phyloP scores from a whole-genome alignment of 1,140 invertebrate genomes.

The Belonocnema kinseyi region DNA sequence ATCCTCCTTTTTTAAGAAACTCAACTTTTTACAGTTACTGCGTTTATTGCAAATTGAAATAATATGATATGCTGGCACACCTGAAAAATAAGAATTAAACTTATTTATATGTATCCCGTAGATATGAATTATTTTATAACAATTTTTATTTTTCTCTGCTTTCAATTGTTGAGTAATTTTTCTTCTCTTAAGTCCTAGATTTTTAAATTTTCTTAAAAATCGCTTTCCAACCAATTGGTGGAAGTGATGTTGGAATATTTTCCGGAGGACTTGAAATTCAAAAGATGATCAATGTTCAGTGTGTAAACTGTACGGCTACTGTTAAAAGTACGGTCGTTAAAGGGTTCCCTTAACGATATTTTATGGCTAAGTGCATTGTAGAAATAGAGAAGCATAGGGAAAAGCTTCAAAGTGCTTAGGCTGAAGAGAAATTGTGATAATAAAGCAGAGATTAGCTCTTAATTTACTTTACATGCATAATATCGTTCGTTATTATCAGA shows the following conservation, averaged over 20 bases:
- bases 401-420: not conserved
- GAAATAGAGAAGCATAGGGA: not conserved
- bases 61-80: no score
- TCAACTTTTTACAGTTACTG: no score
- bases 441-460: slow-evolving; percentile 28
- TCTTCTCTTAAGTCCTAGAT: not conserved
- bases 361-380: slow-evolving; percentile 5
- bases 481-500: not conserved
- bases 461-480: slow-evolving; percentile 28
- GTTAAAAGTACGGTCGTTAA: slow-evolving; percentile 17
- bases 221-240: no score
- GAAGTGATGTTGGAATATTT: not conserved
- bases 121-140: no score
- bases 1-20: no score
- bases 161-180: no score
- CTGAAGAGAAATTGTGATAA: slow-evolving; percentile 18
- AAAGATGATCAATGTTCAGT: not conserved
- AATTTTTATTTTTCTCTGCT: no score
- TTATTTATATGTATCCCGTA: no score
- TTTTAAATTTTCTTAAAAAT: not conserved
- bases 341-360: slow-evolving; percentile 14
- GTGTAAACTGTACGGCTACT: not conserved
- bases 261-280: not conserved
- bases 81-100: no score
- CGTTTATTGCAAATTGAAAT: no score